phyloP scores from a whole-genome alignment of 2,888 invertebrate species.

The Himalopsyche anomala region DNA sequence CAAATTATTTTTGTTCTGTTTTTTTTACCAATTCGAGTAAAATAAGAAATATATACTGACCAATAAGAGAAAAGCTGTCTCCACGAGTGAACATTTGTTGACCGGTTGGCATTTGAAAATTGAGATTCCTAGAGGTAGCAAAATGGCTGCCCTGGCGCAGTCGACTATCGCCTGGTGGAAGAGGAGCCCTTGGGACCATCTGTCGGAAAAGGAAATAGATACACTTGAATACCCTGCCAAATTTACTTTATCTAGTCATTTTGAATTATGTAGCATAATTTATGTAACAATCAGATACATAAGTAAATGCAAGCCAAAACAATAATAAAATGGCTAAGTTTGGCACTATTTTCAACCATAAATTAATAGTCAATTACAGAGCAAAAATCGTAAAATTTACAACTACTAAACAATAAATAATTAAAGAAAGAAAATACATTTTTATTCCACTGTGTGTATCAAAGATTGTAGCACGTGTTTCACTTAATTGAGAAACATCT shows the following conservation, averaged over 20 bases:
- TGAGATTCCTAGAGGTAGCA: slow-evolving; percentile 87
- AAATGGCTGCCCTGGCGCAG: slow-evolving; percentile 87
- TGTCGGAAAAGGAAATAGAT: slow-evolving; percentile 69
- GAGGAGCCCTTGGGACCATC: slow-evolving; percentile 90
- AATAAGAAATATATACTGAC: slow-evolving; percentile 70
- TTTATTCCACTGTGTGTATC: too few relatives aligned
- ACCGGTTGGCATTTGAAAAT: slow-evolving; percentile 90
- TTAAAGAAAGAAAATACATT: too few relatives aligned
- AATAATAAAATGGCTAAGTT: too few relatives aligned
- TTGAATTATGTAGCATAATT: background rate
- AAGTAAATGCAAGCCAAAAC: too few relatives aligned
- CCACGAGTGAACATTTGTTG: slow-evolving; percentile 90
- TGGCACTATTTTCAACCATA: too few relatives aligned
- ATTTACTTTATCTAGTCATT: background rate
- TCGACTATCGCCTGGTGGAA: slow-evolving; percentile 92
- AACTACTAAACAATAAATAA: too few relatives aligned
- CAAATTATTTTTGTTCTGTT: too few relatives aligned
- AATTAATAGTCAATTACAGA: too few relatives aligned
- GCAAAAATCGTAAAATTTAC: too few relatives aligned
- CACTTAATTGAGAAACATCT: too few relatives aligned
- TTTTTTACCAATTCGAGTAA: too few relatives aligned
- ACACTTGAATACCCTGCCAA: slow-evolving; percentile 13
- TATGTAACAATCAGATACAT: background rate
- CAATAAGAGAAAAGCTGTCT: slow-evolving; percentile 90
- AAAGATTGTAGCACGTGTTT: too few relatives aligned